Percentiles rank a stretch among this genome's conserved stretches.
These are phyloP conservation scores for Halichoeres trimaculatus DNA, from an alignment of 2,113 vertebrate species.

Conservation along the genomic window DNA sequence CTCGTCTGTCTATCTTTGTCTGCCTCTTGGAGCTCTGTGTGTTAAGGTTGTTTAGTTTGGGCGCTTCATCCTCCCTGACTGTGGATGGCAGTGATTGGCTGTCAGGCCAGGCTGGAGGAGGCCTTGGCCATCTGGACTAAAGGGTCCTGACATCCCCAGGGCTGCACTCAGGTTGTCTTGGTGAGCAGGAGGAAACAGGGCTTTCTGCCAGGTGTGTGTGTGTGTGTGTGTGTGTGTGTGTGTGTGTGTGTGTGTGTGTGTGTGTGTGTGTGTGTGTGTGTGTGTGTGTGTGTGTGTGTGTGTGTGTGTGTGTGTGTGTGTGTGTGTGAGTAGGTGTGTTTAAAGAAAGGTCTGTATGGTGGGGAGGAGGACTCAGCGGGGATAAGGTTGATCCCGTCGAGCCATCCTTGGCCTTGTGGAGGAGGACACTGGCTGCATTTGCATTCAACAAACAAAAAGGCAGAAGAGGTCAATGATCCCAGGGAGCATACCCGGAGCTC, in stretches of 20 bases:
- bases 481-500: neutral
- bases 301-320: conserved; percentile 13
- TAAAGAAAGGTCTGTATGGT: conserved; percentile 7
- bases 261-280: conserved; percentile 13
- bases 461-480: neutral
- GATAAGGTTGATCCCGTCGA: conserved; percentile 24
- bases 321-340: too few relatives aligned
- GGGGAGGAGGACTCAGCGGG: conserved; percentile 22
- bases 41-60: conserved; percentile 51
- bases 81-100: conserved; percentile 44
- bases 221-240: conserved; percentile 10
- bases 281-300: conserved; percentile 13
- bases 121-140: conserved; percentile 61
- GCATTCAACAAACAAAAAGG: conserved; percentile 29
- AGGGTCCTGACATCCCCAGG: conserved; percentile 48
- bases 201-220: conserved; percentile 14
- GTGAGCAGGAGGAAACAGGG: conserved; percentile 24
- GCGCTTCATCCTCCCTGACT: conserved; percentile 24
- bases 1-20: too few relatives aligned
- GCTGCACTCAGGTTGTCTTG: conserved; percentile 35
- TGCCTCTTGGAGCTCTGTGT: neutral
- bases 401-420: conserved; percentile 54
- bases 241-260: conserved; percentile 13
- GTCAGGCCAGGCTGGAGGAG: conserved; percentile 49
- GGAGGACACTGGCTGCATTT: conserved; percentile 43